Percentiles rank a stretch among this genome's conserved stretches.
Conservation (phyloP, 2,113 vertebrate species). For the Rhynchomys soricoides region DNA sequence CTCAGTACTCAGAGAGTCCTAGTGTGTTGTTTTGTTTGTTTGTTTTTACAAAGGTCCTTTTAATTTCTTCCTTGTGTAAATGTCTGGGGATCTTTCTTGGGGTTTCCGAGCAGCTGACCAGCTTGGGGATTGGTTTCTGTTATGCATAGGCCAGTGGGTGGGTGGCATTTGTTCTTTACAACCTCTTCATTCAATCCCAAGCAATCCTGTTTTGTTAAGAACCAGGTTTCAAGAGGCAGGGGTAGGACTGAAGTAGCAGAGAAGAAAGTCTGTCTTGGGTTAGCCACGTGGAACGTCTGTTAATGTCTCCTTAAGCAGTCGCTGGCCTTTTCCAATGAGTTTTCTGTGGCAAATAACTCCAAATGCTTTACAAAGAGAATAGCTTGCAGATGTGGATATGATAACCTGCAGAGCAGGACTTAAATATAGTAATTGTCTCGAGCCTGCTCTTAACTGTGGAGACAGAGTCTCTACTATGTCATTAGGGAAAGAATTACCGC, state of each 20-base stretch:
- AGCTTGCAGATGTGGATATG: slow-evolving; percentile 80
- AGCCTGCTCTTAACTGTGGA: slow-evolving; percentile 80
- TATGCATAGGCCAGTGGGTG: slow-evolving; percentile 22
- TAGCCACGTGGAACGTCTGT: background rate
- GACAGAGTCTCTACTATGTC: slow-evolving; percentile 80
- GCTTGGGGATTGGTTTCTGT: background rate
- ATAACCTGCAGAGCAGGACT: slow-evolving; percentile 76
- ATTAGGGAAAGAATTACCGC: slow-evolving; percentile 79
- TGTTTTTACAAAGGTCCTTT: slow-evolving; percentile 21
- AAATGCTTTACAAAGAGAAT: slow-evolving; percentile 70
- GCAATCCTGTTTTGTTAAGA: slow-evolving; percentile 60
- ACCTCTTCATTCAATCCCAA: slow-evolving; percentile 7
- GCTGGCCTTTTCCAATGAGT: slow-evolving; percentile 59
- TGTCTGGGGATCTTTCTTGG: background rate
- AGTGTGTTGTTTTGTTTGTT: background rate
- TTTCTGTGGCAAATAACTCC: slow-evolving; percentile 71
- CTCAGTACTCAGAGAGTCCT: background rate
- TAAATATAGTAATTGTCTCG: slow-evolving; percentile 81
- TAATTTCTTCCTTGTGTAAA: slow-evolving; percentile 19
- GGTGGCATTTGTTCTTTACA: background rate
- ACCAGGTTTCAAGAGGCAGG: slow-evolving; percentile 18
- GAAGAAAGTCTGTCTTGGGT: slow-evolving; percentile 12
- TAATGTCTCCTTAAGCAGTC: slow-evolving; percentile 1
- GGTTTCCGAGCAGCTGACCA: background rate
- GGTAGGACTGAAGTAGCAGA: background rate